Percentiles rank a stretch among this genome's conserved stretches.
phyloP scores from a whole-genome alignment of 2,113 vertebrate species.

The Eulemur rufifrons region DNA sequence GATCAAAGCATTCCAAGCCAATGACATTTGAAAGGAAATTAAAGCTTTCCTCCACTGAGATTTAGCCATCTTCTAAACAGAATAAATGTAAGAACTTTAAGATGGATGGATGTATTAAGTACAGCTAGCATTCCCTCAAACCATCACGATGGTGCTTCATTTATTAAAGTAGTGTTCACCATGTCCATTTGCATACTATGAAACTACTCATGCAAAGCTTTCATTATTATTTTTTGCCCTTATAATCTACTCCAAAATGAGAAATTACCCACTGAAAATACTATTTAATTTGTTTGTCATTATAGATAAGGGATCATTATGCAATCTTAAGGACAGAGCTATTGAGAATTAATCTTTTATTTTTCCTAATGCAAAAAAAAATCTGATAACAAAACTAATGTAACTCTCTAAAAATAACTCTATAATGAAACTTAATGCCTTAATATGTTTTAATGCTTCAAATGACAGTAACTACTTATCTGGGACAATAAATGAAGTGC shows the following conservation, averaged over 20 bases:
- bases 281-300: conserved; percentile 72
- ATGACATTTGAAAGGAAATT: conserved; percentile 87
- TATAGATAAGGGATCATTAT: conserved; percentile 78
- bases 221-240: not conserved
- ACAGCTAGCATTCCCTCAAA: conserved; percentile 78
- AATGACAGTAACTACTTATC: conserved; percentile 76
- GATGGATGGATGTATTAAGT: conserved; percentile 77
- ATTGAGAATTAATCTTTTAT: conserved; percentile 81
- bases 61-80: conserved; percentile 82
- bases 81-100: conserved; percentile 80
- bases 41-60: conserved; percentile 82
- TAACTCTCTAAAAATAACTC: conserved; percentile 70
- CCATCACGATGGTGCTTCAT: conserved; percentile 68
- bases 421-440: conserved; percentile 80
- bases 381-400: conserved; percentile 62
- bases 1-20: conserved; percentile 86
- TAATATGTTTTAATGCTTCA: conserved; percentile 79
- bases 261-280: conserved; percentile 77
- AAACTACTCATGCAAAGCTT: conserved; percentile 65
- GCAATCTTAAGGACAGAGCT: conserved; percentile 77
- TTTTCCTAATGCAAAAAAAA: conserved; percentile 77
- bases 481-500: conserved; percentile 59
- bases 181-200: conserved; percentile 70
- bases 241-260: conserved; percentile 77
- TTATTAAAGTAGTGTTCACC: conserved; percentile 74